Percentiles rank a stretch among this genome's conserved stretches.
These are phyloP conservation scores for Diabrotica undecimpunctata DNA, from an alignment of 1,140 invertebrate genomes.

Conservation along the genomic window DNA sequence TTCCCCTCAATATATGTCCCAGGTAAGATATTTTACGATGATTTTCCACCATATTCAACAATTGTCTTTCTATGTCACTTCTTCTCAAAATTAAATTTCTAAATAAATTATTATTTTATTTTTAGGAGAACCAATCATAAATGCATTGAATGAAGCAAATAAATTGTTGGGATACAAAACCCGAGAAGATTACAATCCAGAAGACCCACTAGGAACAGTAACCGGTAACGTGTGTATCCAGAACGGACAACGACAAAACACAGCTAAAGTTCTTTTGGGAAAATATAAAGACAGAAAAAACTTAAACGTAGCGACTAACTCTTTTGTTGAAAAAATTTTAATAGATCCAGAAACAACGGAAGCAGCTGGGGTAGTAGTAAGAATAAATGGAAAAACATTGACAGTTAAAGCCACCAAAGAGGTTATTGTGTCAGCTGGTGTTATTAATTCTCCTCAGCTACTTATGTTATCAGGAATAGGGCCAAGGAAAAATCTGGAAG, in stretches of 20 bases:
- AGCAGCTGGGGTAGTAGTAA: slow-evolving; percentile 83
- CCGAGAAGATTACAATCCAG: slow-evolving; percentile 46
- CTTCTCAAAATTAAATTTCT: no score
- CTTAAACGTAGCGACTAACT: slow-evolving; percentile 80
- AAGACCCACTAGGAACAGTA: slow-evolving; percentile 52
- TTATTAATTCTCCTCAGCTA: no score
- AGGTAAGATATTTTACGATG: no score
- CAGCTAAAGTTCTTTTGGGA: slow-evolving; percentile 71
- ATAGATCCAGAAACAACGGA: slow-evolving; percentile 77
- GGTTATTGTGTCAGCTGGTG: no score
- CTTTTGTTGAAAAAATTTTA: slow-evolving; percentile 77
- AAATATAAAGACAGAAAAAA: slow-evolving; percentile 62
- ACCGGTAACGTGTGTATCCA: slow-evolving; percentile 49
- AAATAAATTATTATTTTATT: no score
- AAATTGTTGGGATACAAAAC: slow-evolving; percentile 75
- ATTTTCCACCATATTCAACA: no score
- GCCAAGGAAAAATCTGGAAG: no score
- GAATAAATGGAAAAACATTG: slow-evolving; percentile 64
- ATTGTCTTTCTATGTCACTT: no score
- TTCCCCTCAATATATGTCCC: no score
- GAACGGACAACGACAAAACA: slow-evolving; percentile 63
- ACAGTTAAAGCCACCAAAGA: no score
- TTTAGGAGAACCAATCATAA: slow-evolving; percentile 69
- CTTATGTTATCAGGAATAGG: no score
- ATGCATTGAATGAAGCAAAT: slow-evolving; percentile 76